phyloP scores from a whole-genome alignment of 2,113 vertebrate species.

The Pimephales promelas region DNA sequence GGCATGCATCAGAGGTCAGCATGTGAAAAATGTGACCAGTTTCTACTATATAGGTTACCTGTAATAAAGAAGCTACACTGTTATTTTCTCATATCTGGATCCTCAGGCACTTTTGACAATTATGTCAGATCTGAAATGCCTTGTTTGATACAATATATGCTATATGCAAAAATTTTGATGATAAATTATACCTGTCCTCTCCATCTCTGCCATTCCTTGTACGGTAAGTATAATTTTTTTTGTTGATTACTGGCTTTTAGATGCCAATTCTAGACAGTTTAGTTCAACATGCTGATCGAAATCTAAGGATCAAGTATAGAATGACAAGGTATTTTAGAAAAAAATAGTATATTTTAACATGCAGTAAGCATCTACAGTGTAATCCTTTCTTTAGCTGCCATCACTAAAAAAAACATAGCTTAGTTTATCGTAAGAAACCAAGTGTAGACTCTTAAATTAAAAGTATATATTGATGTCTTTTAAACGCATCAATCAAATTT shows the following conservation, averaged over 20 bases:
- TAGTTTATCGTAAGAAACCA: neutral
- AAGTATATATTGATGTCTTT: slow-evolving; percentile 11
- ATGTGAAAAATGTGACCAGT: slow-evolving; percentile 15
- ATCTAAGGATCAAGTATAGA: neutral
- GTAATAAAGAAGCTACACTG: slow-evolving; percentile 25
- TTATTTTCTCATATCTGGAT: slow-evolving; percentile 17
- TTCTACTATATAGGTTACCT: neutral
- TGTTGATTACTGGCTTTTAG: slow-evolving; percentile 6
- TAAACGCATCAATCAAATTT: slow-evolving; percentile 20
- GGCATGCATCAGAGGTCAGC: slow-evolving; percentile 30
- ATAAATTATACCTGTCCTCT: slow-evolving; percentile 15
- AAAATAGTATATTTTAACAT: neutral
- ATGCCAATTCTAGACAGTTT: neutral
- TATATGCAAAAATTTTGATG: neutral
- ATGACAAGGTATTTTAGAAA: neutral
- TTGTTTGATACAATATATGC: neutral
- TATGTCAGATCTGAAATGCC: neutral
- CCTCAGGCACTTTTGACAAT: neutral
- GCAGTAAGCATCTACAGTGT: neutral
- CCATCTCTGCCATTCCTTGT: slow-evolving; percentile 8
- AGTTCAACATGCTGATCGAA: neutral
- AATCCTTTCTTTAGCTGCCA: neutral
- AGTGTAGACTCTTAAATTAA: neutral
- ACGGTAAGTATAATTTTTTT: slow-evolving; percentile 31
- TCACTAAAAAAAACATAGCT: neutral